Evolutionary conservation across 2,888 invertebrate species (phyloP).

Genomic region (Camptogramma bilineatum): DNA sequence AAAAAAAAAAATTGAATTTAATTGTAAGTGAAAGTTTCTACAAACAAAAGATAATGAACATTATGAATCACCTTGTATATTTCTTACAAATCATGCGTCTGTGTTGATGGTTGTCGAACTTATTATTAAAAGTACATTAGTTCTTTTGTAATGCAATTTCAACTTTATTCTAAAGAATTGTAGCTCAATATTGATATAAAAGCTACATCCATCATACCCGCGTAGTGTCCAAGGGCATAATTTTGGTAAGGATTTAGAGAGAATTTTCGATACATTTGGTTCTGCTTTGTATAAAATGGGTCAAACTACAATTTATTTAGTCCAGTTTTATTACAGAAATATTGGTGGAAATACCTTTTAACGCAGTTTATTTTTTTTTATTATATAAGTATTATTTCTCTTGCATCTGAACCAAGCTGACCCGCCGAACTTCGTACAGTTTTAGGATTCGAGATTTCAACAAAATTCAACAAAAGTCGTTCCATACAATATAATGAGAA

Average conservation of each 20-base stretch:
- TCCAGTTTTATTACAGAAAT: too few species aligned
- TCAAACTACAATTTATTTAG: too few species aligned
- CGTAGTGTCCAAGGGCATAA: slow-evolving; percentile 12
- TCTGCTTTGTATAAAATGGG: neutral
- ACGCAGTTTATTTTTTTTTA: too few species aligned
- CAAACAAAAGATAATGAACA: neutral
- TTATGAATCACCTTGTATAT: slow-evolving; percentile 6
- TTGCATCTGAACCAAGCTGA: too few species aligned
- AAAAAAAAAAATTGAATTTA: too few species aligned
- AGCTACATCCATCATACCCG: neutral
- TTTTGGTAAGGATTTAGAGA: slow-evolving; percentile 14
- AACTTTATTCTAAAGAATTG: slow-evolving; percentile 23
- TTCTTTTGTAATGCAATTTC: slow-evolving; percentile 21
- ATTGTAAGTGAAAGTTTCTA: too few species aligned
- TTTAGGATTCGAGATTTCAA: too few species aligned
- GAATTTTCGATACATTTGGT: slow-evolving; percentile 17
- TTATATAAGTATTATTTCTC: too few species aligned
- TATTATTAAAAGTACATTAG: slow-evolving; percentile 44
- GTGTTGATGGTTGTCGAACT: slow-evolving; percentile 23
- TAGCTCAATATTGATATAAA: slow-evolving; percentile 1
- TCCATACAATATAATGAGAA: too few species aligned
- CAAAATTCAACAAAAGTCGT: too few species aligned
- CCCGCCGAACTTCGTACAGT: too few species aligned
- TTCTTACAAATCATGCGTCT: slow-evolving; percentile 15
- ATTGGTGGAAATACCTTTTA: too few species aligned